Base-by-base conservation (phyloP, 1,140 invertebrate genomes). In the Mamestra configurata region DNA sequence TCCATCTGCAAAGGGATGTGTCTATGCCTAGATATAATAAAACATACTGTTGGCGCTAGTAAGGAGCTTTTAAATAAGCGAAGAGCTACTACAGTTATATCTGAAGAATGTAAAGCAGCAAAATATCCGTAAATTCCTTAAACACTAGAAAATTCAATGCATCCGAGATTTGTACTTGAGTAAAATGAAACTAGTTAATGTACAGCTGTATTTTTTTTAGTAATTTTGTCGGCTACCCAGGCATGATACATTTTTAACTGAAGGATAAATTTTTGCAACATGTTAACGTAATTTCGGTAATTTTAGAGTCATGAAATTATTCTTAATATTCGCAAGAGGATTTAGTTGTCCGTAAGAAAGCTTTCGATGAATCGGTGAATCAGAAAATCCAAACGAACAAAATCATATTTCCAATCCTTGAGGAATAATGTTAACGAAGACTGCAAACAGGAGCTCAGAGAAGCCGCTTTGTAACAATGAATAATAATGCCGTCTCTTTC, bases 391-490 rank as follows among this genome's bases (percentile, higher is more conserved):
- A 22, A 7, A n/a, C 37, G 37, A 71, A 66, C n/a, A 40, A 64
- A 31, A 31, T 11, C 46, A 51, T 51, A 46, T 24, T 46, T 68
- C 20, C 13, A 71, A 51, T 82, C 78, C 70, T 70, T 66, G 22
- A 77, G 79, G 83, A 82, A 79, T 76, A 61, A 20, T 72, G 66
- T 22, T 79, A 73, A 79, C 20, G 78, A 79, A 82, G 57, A 76
- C 43, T 15, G 20, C 78, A 15, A 80, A 82, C 70, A 76, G 79
- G 77, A 82, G 71, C 77, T 27, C 20, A 6, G 11, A 15, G 66
- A 78, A 78, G 79, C 76, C 73, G 20, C 55, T 79, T 78, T 57
- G 76, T 81, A 84, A 80, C 80, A 84, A 81, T 80, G 70, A 79
- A 75, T 68, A 55, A 24, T 15, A 49, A 76, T 35, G 11, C 59